Base-by-base conservation (phyloP, 2,888 invertebrate species). In the Philhelius pedissequus region DNA sequence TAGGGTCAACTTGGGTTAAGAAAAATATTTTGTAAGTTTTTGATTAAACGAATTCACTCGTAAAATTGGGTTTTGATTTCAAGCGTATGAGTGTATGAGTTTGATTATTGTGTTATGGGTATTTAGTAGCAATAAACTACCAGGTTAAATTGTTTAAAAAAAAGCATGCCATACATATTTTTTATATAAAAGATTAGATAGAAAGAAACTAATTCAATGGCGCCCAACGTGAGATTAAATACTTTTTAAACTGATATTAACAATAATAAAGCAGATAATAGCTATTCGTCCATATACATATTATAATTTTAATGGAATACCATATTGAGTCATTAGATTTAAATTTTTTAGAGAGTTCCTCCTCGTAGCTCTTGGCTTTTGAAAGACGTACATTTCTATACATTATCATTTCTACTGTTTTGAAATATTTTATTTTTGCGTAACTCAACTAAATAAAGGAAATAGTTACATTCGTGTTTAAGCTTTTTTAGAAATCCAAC, bases 1-100 rank as follows among this genome's bases (percentile, higher is more conserved):
- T 86, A 76, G 69, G 86, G 81, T 86, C 86, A 77, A 45, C 32
- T 43, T 43, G 71, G 86, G 81, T 86, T 79, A 80, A 58, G 50
- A 45, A 52, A 45, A 50, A 58, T 75, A 52, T 74, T 54, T 62
- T 22, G 45, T 48, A 9, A 15, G 18, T 22, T 50, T 20, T 50
- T 60, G 60, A 18, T 50, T 25, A 35, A 18, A 50, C 18, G 50
- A 62, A 38, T 45, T 60, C 13, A 54, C 30, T 45, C 30, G 7
- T 30, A 30, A 4, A 8, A 32, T 52, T 2, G 15, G n/a, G 8
- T 8, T 27, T 13, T 8, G 6, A 8, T 58, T 38, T 5, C 6
- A 58, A 5, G 7, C 7, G 11, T 11, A 9, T 20, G 2, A 18
- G 11, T 0, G 6, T 52, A 18, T 20, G 5, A 18, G 30, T 54